Percentiles rank a stretch among this genome's conserved stretches.
phyloP scores from a whole-genome alignment of 2,113 vertebrate genomes.

The Tenrec ecaudatus region DNA sequence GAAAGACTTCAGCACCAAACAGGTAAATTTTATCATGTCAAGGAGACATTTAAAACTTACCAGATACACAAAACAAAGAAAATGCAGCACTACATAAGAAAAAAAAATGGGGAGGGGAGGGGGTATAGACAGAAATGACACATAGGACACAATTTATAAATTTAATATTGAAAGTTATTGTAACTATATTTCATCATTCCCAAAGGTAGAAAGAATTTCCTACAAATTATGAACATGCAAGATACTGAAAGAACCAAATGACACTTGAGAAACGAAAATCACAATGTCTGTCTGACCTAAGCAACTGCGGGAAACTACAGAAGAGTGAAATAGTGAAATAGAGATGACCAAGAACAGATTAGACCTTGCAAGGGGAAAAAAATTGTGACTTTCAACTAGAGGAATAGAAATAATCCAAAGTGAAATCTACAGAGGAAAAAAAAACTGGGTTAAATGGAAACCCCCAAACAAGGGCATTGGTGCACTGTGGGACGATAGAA shows the following conservation, averaged over 20 bases:
- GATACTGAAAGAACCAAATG: not conserved
- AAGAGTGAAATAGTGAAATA: too few relatives aligned
- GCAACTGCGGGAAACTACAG: too few relatives aligned
- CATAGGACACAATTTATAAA: not conserved
- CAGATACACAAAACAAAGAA: not conserved
- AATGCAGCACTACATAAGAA: not conserved
- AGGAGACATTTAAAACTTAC: slow-evolving; percentile 20
- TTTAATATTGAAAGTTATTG: not conserved
- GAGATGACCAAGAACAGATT: too few relatives aligned
- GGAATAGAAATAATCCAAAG: not conserved
- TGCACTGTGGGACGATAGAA: not conserved
- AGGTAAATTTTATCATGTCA: not conserved
- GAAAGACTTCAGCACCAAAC: not conserved
- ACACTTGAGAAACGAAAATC: not conserved
- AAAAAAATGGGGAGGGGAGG: not conserved
- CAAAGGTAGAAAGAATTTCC: not conserved
- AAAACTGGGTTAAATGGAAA: not conserved
- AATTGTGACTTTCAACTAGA: not conserved
- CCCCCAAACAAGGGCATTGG: not conserved
- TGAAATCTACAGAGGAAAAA: not conserved
- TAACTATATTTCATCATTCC: not conserved
- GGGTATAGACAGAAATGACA: not conserved
- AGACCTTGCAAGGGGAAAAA: not conserved
- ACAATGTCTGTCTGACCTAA: too few relatives aligned
- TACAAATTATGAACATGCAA: not conserved